Percentiles rank a stretch among this genome's conserved stretches.
Evolutionary conservation across 2,113 vertebrate species (phyloP).

Genomic region (Phaethornis superciliosus): DNA sequence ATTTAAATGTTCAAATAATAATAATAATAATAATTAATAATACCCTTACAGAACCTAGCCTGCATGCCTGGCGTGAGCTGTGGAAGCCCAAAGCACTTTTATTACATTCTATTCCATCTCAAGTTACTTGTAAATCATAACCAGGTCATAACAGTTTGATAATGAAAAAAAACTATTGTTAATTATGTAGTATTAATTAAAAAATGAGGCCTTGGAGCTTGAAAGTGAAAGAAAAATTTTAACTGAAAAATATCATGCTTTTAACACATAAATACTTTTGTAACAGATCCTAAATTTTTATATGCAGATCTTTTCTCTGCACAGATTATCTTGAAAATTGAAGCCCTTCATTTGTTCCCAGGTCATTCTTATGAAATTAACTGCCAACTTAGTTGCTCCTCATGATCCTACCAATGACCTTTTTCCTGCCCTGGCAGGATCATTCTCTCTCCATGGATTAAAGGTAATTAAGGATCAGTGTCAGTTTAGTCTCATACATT

Average conservation of each 20-base stretch:
- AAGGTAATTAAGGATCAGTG: slow-evolving; percentile 71
- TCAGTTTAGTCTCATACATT: slow-evolving; percentile 65
- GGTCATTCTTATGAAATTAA: slow-evolving; percentile 51
- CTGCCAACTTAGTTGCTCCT: slow-evolving; percentile 47
- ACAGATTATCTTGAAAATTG: not conserved
- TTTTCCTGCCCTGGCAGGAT: slow-evolving; percentile 46
- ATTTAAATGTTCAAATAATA: too few relatives aligned
- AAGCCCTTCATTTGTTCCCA: slow-evolving; percentile 30
- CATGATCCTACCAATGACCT: slow-evolving; percentile 51
- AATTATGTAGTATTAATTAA: not conserved
- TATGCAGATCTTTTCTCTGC: not conserved
- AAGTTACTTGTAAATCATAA: not conserved
- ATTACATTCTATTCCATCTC: not conserved
- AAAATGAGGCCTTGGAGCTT: not conserved
- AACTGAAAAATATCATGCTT: not conserved
- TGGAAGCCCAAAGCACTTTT: not conserved
- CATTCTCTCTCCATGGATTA: slow-evolving; percentile 37
- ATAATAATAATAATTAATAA: too few relatives aligned
- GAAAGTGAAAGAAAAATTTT: not conserved
- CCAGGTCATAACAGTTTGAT: not conserved
- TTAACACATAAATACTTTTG: not conserved
- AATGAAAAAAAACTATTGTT: not conserved
- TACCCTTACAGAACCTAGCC: not conserved
- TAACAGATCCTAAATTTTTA: not conserved
- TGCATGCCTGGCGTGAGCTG: not conserved